Evolutionary conservation across 2,888 invertebrate genomes (phyloP).

Genomic region (Melinaea menophilus): DNA sequence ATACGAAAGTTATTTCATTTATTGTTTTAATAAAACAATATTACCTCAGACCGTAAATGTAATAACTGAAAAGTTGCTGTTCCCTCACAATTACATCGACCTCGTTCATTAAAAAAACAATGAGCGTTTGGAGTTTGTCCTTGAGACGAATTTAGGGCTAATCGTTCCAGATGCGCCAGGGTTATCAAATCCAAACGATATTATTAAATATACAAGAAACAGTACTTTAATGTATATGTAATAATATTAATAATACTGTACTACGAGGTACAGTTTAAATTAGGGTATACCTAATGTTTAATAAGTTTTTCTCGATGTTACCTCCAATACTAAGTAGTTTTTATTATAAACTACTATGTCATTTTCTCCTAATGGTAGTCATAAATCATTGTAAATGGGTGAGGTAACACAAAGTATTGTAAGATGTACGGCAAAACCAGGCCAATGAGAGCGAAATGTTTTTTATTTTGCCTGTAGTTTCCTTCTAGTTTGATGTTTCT

Average conservation of each 20-base stretch:
- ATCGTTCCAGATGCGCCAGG: constrained; percentile 5
- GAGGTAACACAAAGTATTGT: too few species aligned
- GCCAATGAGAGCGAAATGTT: too few species aligned
- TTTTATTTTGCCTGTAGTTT: not conserved
- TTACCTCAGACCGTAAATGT: not conserved
- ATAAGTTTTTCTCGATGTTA: too few species aligned
- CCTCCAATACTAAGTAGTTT: too few species aligned
- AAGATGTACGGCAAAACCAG: too few species aligned
- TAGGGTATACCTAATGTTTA: too few species aligned
- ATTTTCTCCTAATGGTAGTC: too few species aligned
- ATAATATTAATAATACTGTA: not conserved
- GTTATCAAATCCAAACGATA: not conserved
- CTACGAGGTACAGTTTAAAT: too few species aligned
- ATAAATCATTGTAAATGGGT: too few species aligned
- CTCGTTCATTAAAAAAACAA: constrained; percentile 6
- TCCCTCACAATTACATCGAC: constrained; percentile 2
- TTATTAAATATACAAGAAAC: not conserved
- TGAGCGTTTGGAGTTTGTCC: constrained; percentile 2
- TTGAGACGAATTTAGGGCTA: constrained; percentile 6
- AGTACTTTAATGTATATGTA: not conserved
- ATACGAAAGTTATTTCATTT: too few species aligned
- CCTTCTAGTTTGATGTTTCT: not conserved
- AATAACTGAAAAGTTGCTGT: not conserved
- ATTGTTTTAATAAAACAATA: too few species aligned
- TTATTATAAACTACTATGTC: too few species aligned